A percentile compares a stretch with the other conserved stretches of the same genome.
Conservation (phyloP, 2,113 vertebrate species). For the Stomatorhinus ivindoensis region DNA sequence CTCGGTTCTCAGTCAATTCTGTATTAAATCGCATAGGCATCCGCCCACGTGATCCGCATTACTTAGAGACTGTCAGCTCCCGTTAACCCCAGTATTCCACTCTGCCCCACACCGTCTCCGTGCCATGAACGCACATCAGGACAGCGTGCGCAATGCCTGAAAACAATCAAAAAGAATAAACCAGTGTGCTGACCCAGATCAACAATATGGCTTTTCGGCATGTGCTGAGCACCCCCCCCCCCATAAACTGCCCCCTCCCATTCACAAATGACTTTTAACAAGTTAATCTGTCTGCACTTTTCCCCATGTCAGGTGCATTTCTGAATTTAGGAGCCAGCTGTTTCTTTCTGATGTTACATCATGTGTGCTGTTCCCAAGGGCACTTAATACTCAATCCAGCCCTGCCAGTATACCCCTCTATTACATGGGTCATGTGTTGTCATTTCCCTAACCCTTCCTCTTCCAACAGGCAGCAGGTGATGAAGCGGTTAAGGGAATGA, state of each 20-base stretch:
- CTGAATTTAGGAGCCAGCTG: neutral
- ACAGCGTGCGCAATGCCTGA: neutral
- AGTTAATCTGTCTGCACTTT: neutral
- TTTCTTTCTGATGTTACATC: neutral
- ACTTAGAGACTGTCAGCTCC: slow-evolving; percentile 14
- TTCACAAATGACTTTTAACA: neutral
- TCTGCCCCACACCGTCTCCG: neutral
- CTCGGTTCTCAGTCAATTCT: neutral
- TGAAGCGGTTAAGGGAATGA: neutral
- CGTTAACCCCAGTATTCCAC: neutral
- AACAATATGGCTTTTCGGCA: neutral
- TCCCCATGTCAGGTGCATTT: neutral
- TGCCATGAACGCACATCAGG: neutral
- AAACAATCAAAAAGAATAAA: neutral
- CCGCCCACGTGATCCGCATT: slow-evolving; percentile 2
- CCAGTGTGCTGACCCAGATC: neutral
- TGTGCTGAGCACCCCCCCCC: neutral
- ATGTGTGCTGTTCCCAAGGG: neutral
- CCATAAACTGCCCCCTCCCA: neutral
- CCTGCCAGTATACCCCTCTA: neutral
- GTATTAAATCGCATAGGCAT: slow-evolving; percentile 12
- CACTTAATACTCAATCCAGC: neutral
- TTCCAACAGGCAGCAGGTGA: neutral
- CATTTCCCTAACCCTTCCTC: neutral
- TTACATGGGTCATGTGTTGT: neutral